A percentile compares a stretch with the other conserved stretches of the same genome.
These are phyloP conservation scores for Myripristis murdjan DNA, from an alignment of 2,797 vertebrate genomes.

Conservation along the genomic window DNA sequence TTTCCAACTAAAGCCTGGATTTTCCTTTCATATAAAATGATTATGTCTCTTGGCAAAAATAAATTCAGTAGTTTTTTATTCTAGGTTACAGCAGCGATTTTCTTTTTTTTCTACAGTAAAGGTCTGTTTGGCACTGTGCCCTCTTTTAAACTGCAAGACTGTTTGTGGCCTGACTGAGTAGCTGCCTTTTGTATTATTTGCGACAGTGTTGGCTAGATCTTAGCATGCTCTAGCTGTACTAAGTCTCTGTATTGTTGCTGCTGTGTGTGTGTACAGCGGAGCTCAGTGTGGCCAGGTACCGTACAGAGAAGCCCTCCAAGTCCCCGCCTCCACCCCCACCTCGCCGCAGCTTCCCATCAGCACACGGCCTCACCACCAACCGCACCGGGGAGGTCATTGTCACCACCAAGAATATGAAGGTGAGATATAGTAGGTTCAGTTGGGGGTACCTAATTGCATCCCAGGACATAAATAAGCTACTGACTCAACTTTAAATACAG, in stretches of 20 bases:
- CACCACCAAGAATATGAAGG: constrained; percentile 93
- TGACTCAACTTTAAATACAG: background rate
- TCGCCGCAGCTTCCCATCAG: constrained; percentile 94
- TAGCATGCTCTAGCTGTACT: background rate
- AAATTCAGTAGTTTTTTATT: too few species aligned
- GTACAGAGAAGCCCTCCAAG: constrained; percentile 96
- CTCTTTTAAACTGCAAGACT: too few species aligned
- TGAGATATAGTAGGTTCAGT: constrained; percentile 59
- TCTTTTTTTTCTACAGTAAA: too few species aligned
- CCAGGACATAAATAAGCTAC: too few species aligned
- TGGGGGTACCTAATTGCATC: background rate
- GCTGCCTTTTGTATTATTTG: background rate
- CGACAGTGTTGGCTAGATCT: background rate
- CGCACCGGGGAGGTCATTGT: constrained; percentile 93
- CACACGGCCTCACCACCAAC: constrained; percentile 93
- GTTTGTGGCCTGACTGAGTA: too few species aligned
- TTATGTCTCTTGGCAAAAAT: too few species aligned
- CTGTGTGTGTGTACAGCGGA: constrained; percentile 84
- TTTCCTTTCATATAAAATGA: too few species aligned
- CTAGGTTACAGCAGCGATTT: too few species aligned
- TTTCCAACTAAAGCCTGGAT: too few species aligned
- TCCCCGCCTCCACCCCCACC: constrained; percentile 95
- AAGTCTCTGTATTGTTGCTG: background rate
- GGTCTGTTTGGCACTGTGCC: too few species aligned
- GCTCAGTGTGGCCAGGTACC: constrained; percentile 90